phyloP scores from a whole-genome alignment of 2,888 invertebrate species.

The Sminthurinus aureus region DNA sequence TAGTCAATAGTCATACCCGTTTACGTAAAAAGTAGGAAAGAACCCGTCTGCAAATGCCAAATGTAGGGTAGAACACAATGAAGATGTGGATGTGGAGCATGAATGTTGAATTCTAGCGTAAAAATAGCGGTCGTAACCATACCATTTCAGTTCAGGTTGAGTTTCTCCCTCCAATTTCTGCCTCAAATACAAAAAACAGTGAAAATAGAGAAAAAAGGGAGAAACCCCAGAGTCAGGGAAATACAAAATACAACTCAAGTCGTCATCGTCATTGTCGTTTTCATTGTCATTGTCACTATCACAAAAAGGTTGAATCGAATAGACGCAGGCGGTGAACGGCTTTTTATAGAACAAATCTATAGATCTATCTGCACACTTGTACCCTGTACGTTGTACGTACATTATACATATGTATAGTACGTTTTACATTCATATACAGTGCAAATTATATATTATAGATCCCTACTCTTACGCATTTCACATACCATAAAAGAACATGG shows the following conservation, averaged over 20 bases:
- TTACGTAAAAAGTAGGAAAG: no score
- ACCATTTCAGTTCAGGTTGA: not conserved
- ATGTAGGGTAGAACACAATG: not conserved
- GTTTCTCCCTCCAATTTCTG: not conserved
- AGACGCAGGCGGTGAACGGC: not conserved
- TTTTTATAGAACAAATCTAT: not conserved
- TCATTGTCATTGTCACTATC: constrained; percentile 25
- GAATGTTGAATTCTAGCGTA: not conserved
- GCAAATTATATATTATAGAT: no score
- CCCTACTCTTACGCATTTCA: no score
- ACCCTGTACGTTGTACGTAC: not conserved
- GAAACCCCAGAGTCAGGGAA: constrained; percentile 32
- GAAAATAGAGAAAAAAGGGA: not conserved
- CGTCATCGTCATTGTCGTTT: constrained; percentile 32
- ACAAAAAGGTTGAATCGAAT: not conserved
- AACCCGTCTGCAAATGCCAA: no score
- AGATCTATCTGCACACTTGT: not conserved
- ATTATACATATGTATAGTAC: no score
- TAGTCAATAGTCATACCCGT: no score
- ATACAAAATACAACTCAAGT: constrained; percentile 32
- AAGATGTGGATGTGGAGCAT: not conserved
- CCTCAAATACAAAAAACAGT: not conserved
- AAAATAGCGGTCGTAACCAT: not conserved
- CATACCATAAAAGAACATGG: no score
- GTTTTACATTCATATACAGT: no score